phyloP scores from a whole-genome alignment of 2,888 invertebrate genomes.

The Tigriopus californicus region DNA sequence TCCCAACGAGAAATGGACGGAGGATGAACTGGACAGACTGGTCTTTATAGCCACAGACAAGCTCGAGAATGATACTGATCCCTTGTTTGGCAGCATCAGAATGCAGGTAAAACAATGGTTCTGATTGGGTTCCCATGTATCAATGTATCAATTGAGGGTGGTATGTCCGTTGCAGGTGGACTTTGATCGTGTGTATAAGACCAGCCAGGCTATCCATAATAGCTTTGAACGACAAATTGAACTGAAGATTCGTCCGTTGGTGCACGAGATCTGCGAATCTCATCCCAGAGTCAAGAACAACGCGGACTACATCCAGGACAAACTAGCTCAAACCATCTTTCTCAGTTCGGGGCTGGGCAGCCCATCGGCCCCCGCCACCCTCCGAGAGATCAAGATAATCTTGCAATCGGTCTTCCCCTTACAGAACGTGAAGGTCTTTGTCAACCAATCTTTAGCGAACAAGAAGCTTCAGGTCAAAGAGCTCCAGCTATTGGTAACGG shows the following conservation, averaged over 20 bases:
- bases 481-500: background rate
- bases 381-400: background rate
- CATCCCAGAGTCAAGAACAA: too few species aligned
- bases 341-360: background rate
- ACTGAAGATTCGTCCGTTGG: too few species aligned
- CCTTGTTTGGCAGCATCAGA: background rate
- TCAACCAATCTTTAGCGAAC: background rate
- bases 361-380: background rate
- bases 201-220: too few species aligned
- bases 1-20: background rate
- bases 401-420: background rate
- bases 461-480: background rate
- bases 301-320: too few species aligned
- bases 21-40: background rate
- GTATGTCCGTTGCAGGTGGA: too few species aligned
- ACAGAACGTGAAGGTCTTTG: background rate
- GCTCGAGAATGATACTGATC: background rate
- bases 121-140: too few species aligned
- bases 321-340: background rate
- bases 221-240: too few species aligned
- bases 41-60: background rate
- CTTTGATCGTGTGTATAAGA: too few species aligned
- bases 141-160: too few species aligned
- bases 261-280: too few species aligned
- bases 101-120: background rate